Conservation (phyloP, 23 tunicate genomes). For the Botrylloides violaceus region DNA sequence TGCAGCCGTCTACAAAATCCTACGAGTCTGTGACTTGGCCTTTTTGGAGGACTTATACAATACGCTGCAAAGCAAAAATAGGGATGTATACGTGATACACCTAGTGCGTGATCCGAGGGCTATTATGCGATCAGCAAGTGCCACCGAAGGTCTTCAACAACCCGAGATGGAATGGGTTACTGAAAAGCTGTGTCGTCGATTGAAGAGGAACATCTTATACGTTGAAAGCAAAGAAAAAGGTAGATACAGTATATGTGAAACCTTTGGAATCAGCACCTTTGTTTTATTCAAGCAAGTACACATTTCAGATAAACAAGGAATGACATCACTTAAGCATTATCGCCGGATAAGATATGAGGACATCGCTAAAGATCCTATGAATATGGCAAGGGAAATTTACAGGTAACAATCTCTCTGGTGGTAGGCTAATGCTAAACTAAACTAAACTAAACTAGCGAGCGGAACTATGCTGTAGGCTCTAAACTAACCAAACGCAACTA, state of each 20-base stretch:
- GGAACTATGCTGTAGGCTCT: too few relatives aligned
- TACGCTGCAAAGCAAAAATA: neutral
- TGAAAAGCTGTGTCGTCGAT: neutral
- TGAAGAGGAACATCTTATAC: conserved; percentile 9
- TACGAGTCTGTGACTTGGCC: conserved; percentile 51
- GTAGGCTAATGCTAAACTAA: too few relatives aligned
- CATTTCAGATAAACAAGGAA: too few relatives aligned
- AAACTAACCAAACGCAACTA: too few relatives aligned
- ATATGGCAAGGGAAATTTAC: neutral
- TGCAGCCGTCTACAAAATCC: conserved; percentile 42
- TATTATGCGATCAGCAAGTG: conserved; percentile 38
- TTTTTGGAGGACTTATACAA: conserved; percentile 18
- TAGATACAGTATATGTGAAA: too few relatives aligned
- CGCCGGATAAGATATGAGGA: neutral
- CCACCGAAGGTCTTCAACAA: neutral
- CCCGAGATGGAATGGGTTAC: neutral
- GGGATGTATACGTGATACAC: conserved; percentile 40
- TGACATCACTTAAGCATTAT: neutral
- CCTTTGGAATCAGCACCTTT: too few relatives aligned
- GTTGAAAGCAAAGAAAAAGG: neutral
- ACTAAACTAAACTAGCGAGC: too few relatives aligned
- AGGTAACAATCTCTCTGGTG: too few relatives aligned
- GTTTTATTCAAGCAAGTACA: too few relatives aligned
- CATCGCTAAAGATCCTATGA: neutral
- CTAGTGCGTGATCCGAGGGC: conserved; percentile 81